phyloP scores from a whole-genome alignment of 2,888 invertebrate species.

The Ommatoiulus sabulosus region DNA sequence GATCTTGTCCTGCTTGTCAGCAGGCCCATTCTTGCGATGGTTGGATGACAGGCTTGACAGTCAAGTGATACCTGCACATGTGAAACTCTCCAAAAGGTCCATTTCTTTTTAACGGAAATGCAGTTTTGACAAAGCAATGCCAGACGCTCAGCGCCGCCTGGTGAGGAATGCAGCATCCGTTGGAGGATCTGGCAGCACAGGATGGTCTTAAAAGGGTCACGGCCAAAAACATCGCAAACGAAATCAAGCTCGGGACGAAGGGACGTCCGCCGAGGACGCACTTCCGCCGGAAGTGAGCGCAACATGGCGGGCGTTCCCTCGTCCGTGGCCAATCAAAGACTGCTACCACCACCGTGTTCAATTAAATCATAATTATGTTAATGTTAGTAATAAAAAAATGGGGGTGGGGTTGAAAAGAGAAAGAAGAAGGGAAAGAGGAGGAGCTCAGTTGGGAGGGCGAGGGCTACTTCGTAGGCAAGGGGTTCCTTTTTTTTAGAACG shows the following conservation, averaged over 20 bases:
- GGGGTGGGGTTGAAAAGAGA: background rate
- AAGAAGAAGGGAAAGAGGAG: background rate
- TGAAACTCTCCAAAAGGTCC: too few relatives aligned
- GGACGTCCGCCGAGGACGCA: background rate
- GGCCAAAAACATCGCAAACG: background rate
- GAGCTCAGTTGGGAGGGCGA: conserved; percentile 17
- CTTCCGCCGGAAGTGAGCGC: background rate
- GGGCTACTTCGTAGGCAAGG: conserved; percentile 1
- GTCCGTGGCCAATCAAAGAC: background rate
- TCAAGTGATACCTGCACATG: too few relatives aligned
- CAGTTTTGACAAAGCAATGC: too few relatives aligned
- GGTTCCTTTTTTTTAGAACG: background rate
- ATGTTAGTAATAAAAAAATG: conserved; percentile 7
- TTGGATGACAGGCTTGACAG: too few relatives aligned
- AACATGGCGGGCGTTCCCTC: background rate
- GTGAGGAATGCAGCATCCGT: background rate
- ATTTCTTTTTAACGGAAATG: too few relatives aligned
- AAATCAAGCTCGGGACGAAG: background rate
- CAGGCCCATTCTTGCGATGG: too few relatives aligned
- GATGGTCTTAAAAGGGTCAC: background rate
- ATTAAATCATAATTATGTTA: conserved; percentile 13
- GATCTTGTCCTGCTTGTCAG: too few relatives aligned
- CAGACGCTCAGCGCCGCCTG: background rate
- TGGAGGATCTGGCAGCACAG: background rate
- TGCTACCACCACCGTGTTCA: conserved; percentile 26